phyloP scores from a whole-genome alignment of 2,113 vertebrate genomes.

The Mesoclemmys tuberculata region DNA sequence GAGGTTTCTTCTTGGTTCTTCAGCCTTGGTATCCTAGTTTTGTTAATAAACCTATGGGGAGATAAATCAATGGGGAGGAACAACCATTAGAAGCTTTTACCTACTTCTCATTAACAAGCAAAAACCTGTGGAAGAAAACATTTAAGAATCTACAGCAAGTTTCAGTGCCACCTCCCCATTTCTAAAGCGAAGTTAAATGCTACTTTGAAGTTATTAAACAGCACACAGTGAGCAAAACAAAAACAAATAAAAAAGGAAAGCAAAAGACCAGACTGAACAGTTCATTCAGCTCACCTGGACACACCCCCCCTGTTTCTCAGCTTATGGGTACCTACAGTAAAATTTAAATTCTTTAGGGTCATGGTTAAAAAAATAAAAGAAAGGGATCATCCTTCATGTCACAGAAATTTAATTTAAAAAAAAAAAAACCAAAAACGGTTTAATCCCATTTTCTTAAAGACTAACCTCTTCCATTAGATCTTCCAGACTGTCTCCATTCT shows the following conservation, averaged over 20 bases:
- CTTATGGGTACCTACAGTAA: slow-evolving; percentile 89
- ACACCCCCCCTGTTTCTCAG: slow-evolving; percentile 95
- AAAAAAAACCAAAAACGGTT: background rate
- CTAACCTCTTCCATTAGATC: slow-evolving; percentile 99
- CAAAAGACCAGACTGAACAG: slow-evolving; percentile 86
- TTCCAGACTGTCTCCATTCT: slow-evolving; percentile 94
- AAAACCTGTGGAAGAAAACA: slow-evolving; percentile 88
- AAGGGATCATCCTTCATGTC: slow-evolving; percentile 78
- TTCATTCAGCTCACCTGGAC: slow-evolving; percentile 96
- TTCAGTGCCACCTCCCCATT: slow-evolving; percentile 82
- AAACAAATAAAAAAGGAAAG: slow-evolving; percentile 71
- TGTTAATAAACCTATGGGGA: slow-evolving; percentile 99
- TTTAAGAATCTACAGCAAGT: slow-evolving; percentile 84
- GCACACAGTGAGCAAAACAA: slow-evolving; percentile 75
- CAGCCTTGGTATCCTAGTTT: slow-evolving; percentile 97
- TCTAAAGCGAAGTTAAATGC: slow-evolving; percentile 82
- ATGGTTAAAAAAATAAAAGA: slow-evolving; percentile 83
- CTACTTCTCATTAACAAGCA: slow-evolving; percentile 81
- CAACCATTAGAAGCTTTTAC: slow-evolving; percentile 95
- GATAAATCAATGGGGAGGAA: slow-evolving; percentile 99
- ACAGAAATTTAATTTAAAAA: slow-evolving; percentile 45
- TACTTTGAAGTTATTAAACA: slow-evolving; percentile 78
- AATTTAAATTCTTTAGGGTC: slow-evolving; percentile 88
- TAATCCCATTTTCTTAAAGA: slow-evolving; percentile 80
- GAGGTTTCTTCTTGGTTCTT: slow-evolving; percentile 96